Percentiles rank a stretch among this genome's conserved stretches.
phyloP scores from a whole-genome alignment of 2,113 vertebrate genomes.

The Sminthopsis crassicaudata region DNA sequence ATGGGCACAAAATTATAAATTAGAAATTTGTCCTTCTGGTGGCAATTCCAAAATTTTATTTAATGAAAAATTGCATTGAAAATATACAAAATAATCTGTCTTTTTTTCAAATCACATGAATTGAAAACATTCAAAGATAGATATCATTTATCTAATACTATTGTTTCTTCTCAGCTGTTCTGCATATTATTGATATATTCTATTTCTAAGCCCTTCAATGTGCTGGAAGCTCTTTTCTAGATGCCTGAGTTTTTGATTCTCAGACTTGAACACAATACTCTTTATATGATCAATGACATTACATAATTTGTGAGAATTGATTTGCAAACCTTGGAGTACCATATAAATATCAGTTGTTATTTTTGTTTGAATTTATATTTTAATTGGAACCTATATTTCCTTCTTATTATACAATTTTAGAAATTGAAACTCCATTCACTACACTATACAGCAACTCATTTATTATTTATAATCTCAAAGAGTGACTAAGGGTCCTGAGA shows the following conservation, averaged over 20 bases:
- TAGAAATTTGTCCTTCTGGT: conserved; percentile 11
- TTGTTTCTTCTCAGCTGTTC: neutral
- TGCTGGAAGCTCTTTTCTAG: neutral
- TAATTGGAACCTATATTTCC: neutral
- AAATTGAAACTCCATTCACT: neutral
- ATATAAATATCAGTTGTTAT: neutral
- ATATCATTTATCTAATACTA: neutral
- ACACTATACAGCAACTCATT: neutral
- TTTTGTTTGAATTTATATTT: neutral
- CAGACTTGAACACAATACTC: neutral
- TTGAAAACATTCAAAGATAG: neutral
- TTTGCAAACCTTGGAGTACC: neutral
- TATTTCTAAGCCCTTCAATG: neutral
- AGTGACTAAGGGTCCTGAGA: neutral
- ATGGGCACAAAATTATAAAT: neutral
- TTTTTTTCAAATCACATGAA: neutral
- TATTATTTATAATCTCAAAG: neutral
- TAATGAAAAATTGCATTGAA: neutral
- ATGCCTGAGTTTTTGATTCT: neutral
- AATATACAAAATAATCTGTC: neutral
- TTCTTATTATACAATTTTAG: neutral
- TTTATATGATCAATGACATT: neutral
- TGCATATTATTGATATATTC: neutral
- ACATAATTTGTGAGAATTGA: neutral
- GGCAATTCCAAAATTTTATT: neutral